phyloP scores from a whole-genome alignment of 2,113 vertebrate genomes.

The Patagioenas fasciata region DNA sequence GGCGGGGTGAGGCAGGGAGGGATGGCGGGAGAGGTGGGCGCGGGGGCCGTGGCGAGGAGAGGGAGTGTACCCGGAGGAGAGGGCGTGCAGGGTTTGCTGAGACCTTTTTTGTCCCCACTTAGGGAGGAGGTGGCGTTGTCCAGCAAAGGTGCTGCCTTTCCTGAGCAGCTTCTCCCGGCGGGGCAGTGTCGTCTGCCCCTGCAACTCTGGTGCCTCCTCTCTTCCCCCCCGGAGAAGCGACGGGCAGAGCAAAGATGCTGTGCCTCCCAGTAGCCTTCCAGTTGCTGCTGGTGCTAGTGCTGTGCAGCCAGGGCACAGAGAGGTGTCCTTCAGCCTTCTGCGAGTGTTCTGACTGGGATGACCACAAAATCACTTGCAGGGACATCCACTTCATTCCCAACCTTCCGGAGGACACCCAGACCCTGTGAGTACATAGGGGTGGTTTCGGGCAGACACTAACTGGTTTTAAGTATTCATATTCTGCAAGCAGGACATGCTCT shows the following conservation, averaged over 20 bases:
- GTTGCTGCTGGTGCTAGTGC: conserved; percentile 53
- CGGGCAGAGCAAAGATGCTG: conserved; percentile 57
- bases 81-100: background rate
- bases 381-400: conserved; percentile 82
- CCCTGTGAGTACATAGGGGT: conserved; percentile 83
- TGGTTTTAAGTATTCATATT: rapidly evolving
- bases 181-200: background rate
- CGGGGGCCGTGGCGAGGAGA: background rate
- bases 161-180: background rate
- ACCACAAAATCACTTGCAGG: conserved; percentile 85
- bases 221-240: background rate
- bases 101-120: background rate
- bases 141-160: background rate
- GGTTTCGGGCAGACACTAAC: background rate
- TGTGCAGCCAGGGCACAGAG: background rate
- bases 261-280: conserved; percentile 14
- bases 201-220: background rate
- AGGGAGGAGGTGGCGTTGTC: background rate
- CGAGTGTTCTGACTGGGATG: conserved; percentile 84
- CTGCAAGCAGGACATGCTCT: background rate
- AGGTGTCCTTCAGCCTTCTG: conserved; percentile 80
- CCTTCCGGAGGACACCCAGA: conserved; percentile 85
- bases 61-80: background rate
- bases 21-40: background rate
- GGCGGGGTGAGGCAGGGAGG: background rate